Evolutionary conservation across 1,140 invertebrate species (phyloP).

Genomic region (Euwallacea similis): DNA sequence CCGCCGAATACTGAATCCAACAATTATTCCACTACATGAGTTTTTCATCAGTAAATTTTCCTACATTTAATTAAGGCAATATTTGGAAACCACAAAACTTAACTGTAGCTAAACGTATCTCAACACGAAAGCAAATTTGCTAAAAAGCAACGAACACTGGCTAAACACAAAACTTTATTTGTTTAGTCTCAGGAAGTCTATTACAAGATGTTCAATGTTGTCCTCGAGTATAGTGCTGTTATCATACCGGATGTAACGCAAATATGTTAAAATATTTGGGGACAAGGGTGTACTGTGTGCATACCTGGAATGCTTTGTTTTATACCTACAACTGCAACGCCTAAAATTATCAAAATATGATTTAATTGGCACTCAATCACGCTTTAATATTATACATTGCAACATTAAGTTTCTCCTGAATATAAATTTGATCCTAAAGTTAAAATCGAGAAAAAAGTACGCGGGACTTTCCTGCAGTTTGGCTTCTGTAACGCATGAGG

Average conservation of each 20-base stretch:
- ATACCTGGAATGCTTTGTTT: not conserved
- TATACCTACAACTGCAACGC: too few species aligned
- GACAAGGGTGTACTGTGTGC: not conserved
- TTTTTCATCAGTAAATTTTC: slow-evolving; percentile 18
- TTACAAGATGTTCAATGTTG: slow-evolving; percentile 14
- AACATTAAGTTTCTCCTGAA: too few species aligned
- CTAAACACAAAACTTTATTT: slow-evolving; percentile 23
- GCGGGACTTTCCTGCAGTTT: too few species aligned
- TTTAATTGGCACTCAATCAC: too few species aligned
- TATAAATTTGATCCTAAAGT: too few species aligned
- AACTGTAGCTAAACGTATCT: not conserved
- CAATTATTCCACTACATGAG: too few species aligned
- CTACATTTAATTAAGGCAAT: slow-evolving; percentile 18
- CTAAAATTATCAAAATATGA: too few species aligned
- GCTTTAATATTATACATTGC: too few species aligned
- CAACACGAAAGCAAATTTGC: slow-evolving; percentile 29
- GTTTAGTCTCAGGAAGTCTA: slow-evolving; percentile 12
- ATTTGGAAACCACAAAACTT: slow-evolving; percentile 21
- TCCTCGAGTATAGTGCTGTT: not conserved
- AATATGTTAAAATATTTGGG: slow-evolving; percentile 19
- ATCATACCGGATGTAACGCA: slow-evolving; percentile 20
- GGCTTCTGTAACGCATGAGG: too few species aligned
- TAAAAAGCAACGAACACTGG: slow-evolving; percentile 16
- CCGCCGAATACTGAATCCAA: too few species aligned
- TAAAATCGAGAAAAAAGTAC: too few species aligned